These are phyloP conservation scores for Nemotelus pantherinus DNA, from an alignment of 2,888 invertebrate species.

Conservation along the genomic window DNA sequence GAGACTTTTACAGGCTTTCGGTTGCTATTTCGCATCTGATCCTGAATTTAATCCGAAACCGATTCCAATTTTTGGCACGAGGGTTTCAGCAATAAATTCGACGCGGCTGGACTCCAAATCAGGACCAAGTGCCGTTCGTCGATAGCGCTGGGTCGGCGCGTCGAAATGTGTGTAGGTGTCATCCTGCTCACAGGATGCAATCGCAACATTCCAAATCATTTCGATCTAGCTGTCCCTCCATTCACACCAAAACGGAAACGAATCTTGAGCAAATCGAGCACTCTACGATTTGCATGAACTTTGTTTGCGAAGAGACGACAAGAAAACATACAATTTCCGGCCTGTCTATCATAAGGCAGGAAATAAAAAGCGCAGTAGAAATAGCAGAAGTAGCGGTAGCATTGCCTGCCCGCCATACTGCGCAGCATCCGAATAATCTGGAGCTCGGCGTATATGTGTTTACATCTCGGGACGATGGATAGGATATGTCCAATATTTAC, in stretches of 20 bases:
- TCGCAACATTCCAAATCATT: too few relatives aligned
- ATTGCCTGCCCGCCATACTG: conserved; percentile 8
- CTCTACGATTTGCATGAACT: not conserved
- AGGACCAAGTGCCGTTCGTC: too few relatives aligned
- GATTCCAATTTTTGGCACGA: too few relatives aligned
- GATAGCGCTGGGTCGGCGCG: too few relatives aligned
- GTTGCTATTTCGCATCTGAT: too few relatives aligned
- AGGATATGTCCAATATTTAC: conserved; percentile 23
- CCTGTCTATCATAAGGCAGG: conserved; percentile 19
- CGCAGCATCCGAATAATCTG: conserved; percentile 18
- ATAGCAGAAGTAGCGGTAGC: not conserved
- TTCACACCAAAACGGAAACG: too few relatives aligned
- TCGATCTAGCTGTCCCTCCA: too few relatives aligned
- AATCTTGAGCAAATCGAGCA: too few relatives aligned
- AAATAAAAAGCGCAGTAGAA: conserved; percentile 4
- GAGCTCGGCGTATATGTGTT: conserved; percentile 9
- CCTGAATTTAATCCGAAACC: too few relatives aligned
- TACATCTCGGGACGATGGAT: conserved; percentile 32
- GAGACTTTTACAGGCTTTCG: too few relatives aligned
- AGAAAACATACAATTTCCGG: conserved; percentile 26
- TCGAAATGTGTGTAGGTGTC: not conserved
- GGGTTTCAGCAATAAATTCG: too few relatives aligned
- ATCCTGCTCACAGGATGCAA: not conserved
- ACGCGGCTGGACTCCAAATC: too few relatives aligned
- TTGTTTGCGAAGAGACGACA: conserved; percentile 12